Evolutionary conservation across 2,797 vertebrate species (phyloP).

Genomic region (Phaenicophaeus curvirostris): DNA sequence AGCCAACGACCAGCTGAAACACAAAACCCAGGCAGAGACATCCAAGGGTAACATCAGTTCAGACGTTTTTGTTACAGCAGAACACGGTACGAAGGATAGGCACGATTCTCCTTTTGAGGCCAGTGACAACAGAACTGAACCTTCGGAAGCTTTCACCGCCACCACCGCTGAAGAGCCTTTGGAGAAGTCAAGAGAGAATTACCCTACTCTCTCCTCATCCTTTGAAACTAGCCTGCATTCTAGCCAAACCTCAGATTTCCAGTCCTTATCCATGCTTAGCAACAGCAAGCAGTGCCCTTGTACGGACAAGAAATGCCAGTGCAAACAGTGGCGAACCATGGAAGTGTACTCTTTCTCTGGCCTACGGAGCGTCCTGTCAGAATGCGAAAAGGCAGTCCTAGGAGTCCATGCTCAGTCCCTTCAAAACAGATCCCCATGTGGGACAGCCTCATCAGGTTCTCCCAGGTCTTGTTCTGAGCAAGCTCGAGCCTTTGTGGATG

Average conservation of each 20-base stretch:
- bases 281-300: slow-evolving; percentile 61
- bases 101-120: slow-evolving; percentile 75
- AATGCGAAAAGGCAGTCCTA: slow-evolving; percentile 80
- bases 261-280: slow-evolving; percentile 82
- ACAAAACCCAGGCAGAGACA: slow-evolving; percentile 77
- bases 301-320: slow-evolving; percentile 64
- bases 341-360: slow-evolving; percentile 87
- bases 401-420: slow-evolving; percentile 53
- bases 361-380: slow-evolving; percentile 79
- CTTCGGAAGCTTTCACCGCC: slow-evolving; percentile 44
- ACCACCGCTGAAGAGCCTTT: not conserved
- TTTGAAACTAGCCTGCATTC: slow-evolving; percentile 39
- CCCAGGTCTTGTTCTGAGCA: slow-evolving; percentile 86
- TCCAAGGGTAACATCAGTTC: slow-evolving; percentile 46
- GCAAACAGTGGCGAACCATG: slow-evolving; percentile 75
- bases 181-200: slow-evolving; percentile 37
- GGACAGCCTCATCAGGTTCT: slow-evolving; percentile 55
- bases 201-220: slow-evolving; percentile 53
- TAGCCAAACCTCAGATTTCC: slow-evolving; percentile 82
- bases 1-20: slow-evolving; percentile 80
- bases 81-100: slow-evolving; percentile 60
- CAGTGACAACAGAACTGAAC: slow-evolving; percentile 67
- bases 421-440: slow-evolving; percentile 68
- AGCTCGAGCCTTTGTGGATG: slow-evolving; percentile 85
- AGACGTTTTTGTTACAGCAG: slow-evolving; percentile 66